Conservation (phyloP, 2,797 vertebrate genomes). For the Anisognathus igniventris region DNA sequence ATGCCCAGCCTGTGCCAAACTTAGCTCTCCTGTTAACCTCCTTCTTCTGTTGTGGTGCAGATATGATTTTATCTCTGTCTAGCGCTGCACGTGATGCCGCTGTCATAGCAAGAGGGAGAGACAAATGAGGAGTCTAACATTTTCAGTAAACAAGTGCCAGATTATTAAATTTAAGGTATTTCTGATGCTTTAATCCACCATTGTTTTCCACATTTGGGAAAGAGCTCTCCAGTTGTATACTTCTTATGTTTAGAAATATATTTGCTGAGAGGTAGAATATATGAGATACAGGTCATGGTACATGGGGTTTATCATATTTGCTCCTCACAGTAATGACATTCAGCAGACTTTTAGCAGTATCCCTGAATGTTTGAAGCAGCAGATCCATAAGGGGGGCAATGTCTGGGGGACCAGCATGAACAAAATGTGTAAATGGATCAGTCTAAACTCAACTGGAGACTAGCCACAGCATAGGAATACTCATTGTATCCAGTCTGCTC, state of each 20-base stretch:
- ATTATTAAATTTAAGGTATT: not conserved
- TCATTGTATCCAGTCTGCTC: not conserved
- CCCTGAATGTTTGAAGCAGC: not conserved
- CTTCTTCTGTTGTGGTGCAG: not conserved
- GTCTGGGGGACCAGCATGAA: not conserved
- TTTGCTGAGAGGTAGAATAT: not conserved
- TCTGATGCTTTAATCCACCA: not conserved
- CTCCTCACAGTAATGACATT: not conserved
- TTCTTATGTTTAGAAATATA: not conserved
- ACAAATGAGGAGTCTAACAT: not conserved
- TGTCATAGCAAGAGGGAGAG: not conserved
- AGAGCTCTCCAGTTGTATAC: not conserved
- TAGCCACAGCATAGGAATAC: not conserved
- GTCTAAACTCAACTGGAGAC: not conserved
- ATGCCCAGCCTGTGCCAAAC: not conserved
- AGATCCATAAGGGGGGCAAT: not conserved
- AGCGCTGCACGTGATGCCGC: accelerated
- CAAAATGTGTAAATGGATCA: not conserved
- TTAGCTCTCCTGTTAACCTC: not conserved
- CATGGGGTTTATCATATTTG: not conserved
- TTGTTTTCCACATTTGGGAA: not conserved
- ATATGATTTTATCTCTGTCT: not conserved
- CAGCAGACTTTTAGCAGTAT: not conserved
- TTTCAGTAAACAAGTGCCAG: not conserved
- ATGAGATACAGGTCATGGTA: not conserved